Percentiles rank a stretch among this genome's conserved stretches.
Conservation (phyloP, 2,113 vertebrate genomes). For the Anoplopoma fimbria region DNA sequence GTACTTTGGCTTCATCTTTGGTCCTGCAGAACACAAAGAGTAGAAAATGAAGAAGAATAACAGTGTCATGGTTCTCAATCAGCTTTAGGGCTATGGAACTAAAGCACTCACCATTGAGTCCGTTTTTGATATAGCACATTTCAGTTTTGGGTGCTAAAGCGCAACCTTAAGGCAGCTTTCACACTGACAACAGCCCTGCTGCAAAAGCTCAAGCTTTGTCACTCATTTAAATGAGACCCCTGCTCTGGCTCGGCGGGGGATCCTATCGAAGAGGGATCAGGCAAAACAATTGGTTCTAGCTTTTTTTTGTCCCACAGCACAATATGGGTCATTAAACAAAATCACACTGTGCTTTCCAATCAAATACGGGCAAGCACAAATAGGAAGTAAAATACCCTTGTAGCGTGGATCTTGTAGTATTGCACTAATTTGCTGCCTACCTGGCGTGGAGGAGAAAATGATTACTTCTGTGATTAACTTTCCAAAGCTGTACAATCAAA, state of each 20-base stretch:
- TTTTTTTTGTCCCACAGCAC: background rate
- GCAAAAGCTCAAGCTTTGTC: conserved; percentile 6
- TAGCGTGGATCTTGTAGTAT: background rate
- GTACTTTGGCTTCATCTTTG: conserved; percentile 30
- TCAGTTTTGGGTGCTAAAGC: conserved; percentile 16
- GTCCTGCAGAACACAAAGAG: conserved; percentile 35
- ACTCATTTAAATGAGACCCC: conserved; percentile 14
- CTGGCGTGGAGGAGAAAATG: conserved; percentile 16
- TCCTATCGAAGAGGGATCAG: background rate
- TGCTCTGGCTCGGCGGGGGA: background rate
- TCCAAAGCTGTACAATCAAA: conserved; percentile 32
- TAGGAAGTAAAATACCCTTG: background rate
- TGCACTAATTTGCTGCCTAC: conserved; percentile 28
- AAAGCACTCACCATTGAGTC: background rate
- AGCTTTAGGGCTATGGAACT: background rate
- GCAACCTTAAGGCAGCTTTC: conserved; percentile 9
- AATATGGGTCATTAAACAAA: conserved; percentile 18
- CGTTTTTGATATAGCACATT: conserved; percentile 10
- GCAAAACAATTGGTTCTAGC: conserved; percentile 7
- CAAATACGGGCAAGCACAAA: conserved; percentile 8
- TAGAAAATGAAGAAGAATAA: background rate
- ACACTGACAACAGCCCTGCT: background rate
- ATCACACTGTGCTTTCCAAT: background rate
- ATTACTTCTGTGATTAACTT: conserved; percentile 39
- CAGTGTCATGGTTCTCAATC: background rate